Evolutionary conservation across 2,797 vertebrate genomes (phyloP).

Genomic region (Premnoplex brunnescens): DNA sequence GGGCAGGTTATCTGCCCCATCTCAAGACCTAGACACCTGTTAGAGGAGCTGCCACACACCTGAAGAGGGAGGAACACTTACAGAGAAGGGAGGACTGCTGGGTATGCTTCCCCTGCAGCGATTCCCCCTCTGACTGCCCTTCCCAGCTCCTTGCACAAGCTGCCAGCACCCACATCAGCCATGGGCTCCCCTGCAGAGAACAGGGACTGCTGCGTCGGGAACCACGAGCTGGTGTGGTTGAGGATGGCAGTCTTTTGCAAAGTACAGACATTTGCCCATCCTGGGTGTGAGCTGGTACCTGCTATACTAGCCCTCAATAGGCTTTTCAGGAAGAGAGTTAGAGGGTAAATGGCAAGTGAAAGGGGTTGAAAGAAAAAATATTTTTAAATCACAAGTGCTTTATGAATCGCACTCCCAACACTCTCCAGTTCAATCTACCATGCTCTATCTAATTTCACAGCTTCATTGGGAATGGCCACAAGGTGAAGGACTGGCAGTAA

Average conservation of each 20-base stretch:
- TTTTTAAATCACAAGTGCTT: not conserved
- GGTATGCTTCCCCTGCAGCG: rapidly evolving
- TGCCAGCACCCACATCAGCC: not conserved
- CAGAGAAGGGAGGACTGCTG: not conserved
- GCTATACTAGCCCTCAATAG: not conserved
- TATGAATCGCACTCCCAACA: not conserved
- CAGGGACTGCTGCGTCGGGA: rapidly evolving
- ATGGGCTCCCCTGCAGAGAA: rapidly evolving
- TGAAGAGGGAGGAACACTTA: not conserved
- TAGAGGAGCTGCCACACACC: not conserved
- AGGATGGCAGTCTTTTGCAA: not conserved
- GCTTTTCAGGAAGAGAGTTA: not conserved
- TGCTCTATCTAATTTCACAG: constrained; percentile 59
- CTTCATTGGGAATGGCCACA: constrained; percentile 38
- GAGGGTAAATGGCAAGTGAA: not conserved
- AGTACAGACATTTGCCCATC: rapidly evolving
- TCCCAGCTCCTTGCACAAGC: not conserved
- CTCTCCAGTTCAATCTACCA: constrained; percentile 39
- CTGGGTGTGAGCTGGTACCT: not conserved
- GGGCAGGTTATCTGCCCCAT: not conserved
- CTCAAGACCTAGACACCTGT: rapidly evolving
- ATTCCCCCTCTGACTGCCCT: not conserved
- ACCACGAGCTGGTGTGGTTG: rapidly evolving
- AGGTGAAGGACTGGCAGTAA: constrained; percentile 44
- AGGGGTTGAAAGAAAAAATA: constrained; percentile 6